Conservation (phyloP, 2,797 vertebrate species). For the Betta splendens region DNA sequence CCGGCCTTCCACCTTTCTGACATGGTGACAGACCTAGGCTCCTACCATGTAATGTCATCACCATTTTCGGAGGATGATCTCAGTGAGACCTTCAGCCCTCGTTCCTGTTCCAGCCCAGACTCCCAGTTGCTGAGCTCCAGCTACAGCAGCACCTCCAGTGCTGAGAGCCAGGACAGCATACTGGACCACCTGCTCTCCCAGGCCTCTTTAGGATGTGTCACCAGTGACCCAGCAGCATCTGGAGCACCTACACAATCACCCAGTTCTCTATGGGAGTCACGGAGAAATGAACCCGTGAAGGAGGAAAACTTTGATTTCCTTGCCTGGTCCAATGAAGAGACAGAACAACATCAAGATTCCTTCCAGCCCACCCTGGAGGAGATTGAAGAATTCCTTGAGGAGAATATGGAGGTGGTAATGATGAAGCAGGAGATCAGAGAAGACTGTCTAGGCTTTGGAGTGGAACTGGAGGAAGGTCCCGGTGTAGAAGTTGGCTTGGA, state of each 20-base stretch:
- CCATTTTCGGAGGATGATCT: slow-evolving; percentile 91
- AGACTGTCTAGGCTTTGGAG: slow-evolving; percentile 64
- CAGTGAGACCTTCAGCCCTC: slow-evolving; percentile 91
- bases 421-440: slow-evolving; percentile 83
- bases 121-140: slow-evolving; percentile 90
- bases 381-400: slow-evolving; percentile 96
- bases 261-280: slow-evolving; percentile 83
- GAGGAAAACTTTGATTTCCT: slow-evolving; percentile 89
- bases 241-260: slow-evolving; percentile 64
- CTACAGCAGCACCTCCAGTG: slow-evolving; percentile 84
- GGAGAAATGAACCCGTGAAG: slow-evolving; percentile 79
- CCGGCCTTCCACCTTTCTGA: slow-evolving; percentile 78
- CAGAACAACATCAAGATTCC: slow-evolving; percentile 82
- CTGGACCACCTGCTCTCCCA: slow-evolving; percentile 92
- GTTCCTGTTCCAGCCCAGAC: slow-evolving; percentile 93
- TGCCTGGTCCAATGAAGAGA: slow-evolving; percentile 80
- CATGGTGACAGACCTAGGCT: slow-evolving; percentile 84
- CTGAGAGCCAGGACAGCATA: slow-evolving; percentile 89
- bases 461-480: slow-evolving; percentile 77
- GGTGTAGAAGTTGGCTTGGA: slow-evolving; percentile 71
- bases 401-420: slow-evolving; percentile 90
- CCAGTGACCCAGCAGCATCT: slow-evolving; percentile 1
- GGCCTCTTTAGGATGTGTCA: slow-evolving; percentile 80
- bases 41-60: slow-evolving; percentile 89
- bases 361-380: slow-evolving; percentile 96